phyloP scores from a whole-genome alignment of 1,140 invertebrate genomes.

The Acromyrmex heyeri region DNA sequence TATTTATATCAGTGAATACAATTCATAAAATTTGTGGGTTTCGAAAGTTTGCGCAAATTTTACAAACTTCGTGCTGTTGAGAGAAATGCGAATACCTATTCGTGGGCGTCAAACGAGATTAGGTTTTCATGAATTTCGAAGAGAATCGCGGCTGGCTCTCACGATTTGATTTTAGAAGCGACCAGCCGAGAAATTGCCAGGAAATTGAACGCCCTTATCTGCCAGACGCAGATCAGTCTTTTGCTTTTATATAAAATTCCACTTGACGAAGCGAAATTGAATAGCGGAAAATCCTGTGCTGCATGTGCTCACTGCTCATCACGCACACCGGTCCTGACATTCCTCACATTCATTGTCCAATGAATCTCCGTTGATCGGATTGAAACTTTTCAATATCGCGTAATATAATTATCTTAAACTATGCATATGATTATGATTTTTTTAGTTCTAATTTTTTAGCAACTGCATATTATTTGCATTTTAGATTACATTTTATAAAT shows the following conservation, averaged over 20 bases:
- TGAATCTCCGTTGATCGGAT: not conserved
- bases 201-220: constrained; percentile 64
- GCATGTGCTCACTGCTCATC: constrained; percentile 3
- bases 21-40: not conserved
- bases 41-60: not conserved
- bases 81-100: not conserved
- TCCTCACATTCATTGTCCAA: not conserved
- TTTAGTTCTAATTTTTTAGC: no score
- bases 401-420: not conserved
- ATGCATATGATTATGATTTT: no score
- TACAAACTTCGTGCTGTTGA: not conserved
- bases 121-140: constrained; percentile 11
- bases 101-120: not conserved
- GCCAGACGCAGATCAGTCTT: constrained; percentile 1
- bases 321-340: not conserved
- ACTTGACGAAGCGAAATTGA: constrained; percentile 10
- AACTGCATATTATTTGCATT: not conserved
- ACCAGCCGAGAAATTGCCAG: constrained; percentile 59
- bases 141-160: not conserved
- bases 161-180: constrained; percentile 38
- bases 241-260: constrained; percentile 33
- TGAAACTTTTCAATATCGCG: not conserved
- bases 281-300: not conserved
- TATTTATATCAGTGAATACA: not conserved
- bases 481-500: not conserved